Percentiles rank a stretch among this genome's conserved stretches.
phyloP scores from a whole-genome alignment of 2,797 vertebrate genomes.

The Phalanger gymnotis region DNA sequence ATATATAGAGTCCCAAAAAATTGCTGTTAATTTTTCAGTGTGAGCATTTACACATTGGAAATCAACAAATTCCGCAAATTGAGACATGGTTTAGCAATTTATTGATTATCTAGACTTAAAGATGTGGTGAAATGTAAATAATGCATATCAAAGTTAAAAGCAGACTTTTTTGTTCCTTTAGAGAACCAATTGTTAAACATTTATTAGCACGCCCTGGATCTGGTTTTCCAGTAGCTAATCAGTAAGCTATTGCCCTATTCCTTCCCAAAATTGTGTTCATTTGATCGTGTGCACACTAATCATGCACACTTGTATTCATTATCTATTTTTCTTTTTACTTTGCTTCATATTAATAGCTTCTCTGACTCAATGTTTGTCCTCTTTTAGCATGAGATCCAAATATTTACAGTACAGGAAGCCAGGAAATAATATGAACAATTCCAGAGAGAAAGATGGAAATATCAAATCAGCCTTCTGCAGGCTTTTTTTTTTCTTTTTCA shows the following conservation, averaged over 20 bases:
- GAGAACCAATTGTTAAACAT: not conserved
- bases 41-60: not conserved
- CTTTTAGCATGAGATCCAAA: constrained; percentile 64
- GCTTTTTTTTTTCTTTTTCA: not conserved
- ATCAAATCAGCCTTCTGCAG: constrained; percentile 21
- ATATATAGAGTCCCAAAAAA: not conserved
- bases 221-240: not conserved
- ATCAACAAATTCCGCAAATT: not conserved
- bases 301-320: not conserved
- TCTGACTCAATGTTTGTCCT: constrained; percentile 60
- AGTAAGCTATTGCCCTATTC: not conserved
- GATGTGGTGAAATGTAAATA: not conserved
- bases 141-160: not conserved
- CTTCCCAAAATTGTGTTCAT: not conserved
- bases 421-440: constrained; percentile 64
- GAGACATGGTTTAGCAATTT: not conserved
- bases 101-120: not conserved
- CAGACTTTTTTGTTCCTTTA: not conserved
- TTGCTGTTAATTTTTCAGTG: not conserved
- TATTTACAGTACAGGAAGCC: constrained; percentile 71
- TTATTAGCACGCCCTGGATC: not conserved
- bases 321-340: constrained; percentile 70
- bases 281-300: not conserved
- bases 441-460: constrained; percentile 42
- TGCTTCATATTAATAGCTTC: constrained; percentile 61